Evolutionary conservation across 2,113 vertebrate species (phyloP).

Genomic region (Sceloporus undulatus): DNA sequence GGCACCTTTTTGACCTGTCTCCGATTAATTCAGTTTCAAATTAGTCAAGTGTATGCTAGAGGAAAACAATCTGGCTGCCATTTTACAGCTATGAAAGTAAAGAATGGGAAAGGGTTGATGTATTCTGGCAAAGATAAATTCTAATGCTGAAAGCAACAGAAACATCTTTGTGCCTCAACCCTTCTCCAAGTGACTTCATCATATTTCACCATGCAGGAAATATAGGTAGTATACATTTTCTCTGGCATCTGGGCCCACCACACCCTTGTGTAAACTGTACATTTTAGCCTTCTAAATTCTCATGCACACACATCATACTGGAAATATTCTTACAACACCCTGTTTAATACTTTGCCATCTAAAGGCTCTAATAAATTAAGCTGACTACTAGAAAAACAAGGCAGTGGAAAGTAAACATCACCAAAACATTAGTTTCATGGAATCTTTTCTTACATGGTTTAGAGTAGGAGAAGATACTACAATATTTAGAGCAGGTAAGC

Average conservation of each 20-base stretch:
- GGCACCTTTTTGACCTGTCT: too few species aligned
- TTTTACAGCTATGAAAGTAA: not conserved
- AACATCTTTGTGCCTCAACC: constrained; percentile 63
- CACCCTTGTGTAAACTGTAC: constrained; percentile 62
- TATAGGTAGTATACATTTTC: constrained; percentile 62
- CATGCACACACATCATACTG: constrained; percentile 55
- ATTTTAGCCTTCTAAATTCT: constrained; percentile 64
- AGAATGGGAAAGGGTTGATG: constrained; percentile 25
- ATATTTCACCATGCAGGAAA: constrained; percentile 68
- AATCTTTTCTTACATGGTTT: constrained; percentile 66
- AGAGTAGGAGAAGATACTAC: constrained; percentile 58
- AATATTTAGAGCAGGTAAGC: constrained; percentile 29
- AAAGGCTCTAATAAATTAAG: constrained; percentile 66
- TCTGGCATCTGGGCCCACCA: constrained; percentile 59
- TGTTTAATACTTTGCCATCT: constrained; percentile 61
- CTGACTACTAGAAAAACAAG: constrained; percentile 46
- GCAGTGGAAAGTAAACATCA: constrained; percentile 57
- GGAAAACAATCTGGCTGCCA: not conserved
- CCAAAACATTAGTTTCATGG: constrained; percentile 55
- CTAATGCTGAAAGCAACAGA: constrained; percentile 58
- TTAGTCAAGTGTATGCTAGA: not conserved
- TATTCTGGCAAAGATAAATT: constrained; percentile 36
- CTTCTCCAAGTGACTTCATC: constrained; percentile 68
- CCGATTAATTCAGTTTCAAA: not conserved
- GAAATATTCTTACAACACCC: constrained; percentile 54